Evolutionary conservation across 2,113 vertebrate genomes (phyloP).

Genomic region (Rhea americana): DNA sequence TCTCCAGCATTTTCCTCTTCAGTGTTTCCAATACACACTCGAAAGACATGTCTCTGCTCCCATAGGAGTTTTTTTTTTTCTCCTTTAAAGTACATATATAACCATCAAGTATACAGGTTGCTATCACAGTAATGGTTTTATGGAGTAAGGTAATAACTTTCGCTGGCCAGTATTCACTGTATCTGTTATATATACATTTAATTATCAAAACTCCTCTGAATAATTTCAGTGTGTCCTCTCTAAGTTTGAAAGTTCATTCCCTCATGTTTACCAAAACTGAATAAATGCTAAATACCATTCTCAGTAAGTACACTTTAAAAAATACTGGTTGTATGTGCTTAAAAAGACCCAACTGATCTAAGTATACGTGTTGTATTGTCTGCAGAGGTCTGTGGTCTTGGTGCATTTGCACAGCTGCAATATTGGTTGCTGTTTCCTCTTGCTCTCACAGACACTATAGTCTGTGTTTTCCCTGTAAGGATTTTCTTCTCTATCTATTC

Average conservation of each 20-base stretch:
- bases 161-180: background rate
- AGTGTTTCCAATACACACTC: rapidly evolving
- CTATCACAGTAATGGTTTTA: background rate
- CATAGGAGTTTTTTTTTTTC: background rate
- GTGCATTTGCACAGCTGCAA: slow-evolving; percentile 43
- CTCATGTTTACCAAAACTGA: background rate
- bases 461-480: slow-evolving; percentile 24
- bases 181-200: background rate
- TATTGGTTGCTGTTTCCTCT: slow-evolving; percentile 8
- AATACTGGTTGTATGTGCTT: background rate
- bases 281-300: background rate
- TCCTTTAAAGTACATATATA: background rate
- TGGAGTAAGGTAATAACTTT: background rate
- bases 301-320: background rate
- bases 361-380: background rate
- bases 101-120: background rate
- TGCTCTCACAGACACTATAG: background rate
- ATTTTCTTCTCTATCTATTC: slow-evolving; percentile 24
- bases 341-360: background rate
- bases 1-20: background rate
- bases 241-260: background rate
- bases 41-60: background rate
- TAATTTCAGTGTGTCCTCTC: background rate
- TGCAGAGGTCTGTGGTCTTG: background rate
- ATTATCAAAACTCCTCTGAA: background rate